A percentile compares a stretch with the other conserved stretches of the same genome.
Conservation (phyloP, 2,888 invertebrate genomes). For the Mythimna vitellina region DNA sequence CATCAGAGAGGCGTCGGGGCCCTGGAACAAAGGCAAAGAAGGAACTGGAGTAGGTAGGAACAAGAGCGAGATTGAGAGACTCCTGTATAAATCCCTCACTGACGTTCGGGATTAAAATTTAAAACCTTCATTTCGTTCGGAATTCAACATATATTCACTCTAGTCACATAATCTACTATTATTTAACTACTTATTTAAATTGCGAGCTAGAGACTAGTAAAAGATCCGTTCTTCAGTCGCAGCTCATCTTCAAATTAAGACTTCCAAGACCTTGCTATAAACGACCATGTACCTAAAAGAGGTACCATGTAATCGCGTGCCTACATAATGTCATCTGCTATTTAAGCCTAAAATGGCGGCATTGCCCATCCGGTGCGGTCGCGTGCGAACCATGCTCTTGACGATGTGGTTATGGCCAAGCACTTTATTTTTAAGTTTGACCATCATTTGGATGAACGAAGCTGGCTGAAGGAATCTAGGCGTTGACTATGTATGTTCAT, state of each 20-base stretch:
- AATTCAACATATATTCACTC: too few relatives aligned
- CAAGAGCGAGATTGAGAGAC: too few relatives aligned
- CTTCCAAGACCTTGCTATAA: slow-evolving; percentile 11
- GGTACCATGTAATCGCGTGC: slow-evolving; percentile 13
- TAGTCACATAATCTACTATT: too few relatives aligned
- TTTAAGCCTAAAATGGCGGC: slow-evolving; percentile 56
- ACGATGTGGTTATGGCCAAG: slow-evolving; percentile 47
- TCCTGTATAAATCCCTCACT: too few relatives aligned
- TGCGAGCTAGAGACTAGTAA: neutral
- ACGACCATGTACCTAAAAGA: slow-evolving; percentile 25
- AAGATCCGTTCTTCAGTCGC: neutral
- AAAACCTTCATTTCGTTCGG: too few relatives aligned
- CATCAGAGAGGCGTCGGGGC: too few relatives aligned
- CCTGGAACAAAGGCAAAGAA: too few relatives aligned
- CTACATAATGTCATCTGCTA: slow-evolving; percentile 29
- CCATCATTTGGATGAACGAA: slow-evolving; percentile 21
- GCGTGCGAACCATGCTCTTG: slow-evolving; percentile 24
- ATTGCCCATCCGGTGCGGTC: slow-evolving; percentile 58
- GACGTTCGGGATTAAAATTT: too few relatives aligned
- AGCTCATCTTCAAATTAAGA: neutral
- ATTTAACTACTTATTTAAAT: too few relatives aligned
- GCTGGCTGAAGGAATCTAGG: neutral
- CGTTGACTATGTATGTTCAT: neutral
- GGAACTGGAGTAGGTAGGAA: too few relatives aligned
- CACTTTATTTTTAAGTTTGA: slow-evolving; percentile 27